Conservation (phyloP, 2,797 vertebrate species). For the Eutrigla gurnardus region DNA sequence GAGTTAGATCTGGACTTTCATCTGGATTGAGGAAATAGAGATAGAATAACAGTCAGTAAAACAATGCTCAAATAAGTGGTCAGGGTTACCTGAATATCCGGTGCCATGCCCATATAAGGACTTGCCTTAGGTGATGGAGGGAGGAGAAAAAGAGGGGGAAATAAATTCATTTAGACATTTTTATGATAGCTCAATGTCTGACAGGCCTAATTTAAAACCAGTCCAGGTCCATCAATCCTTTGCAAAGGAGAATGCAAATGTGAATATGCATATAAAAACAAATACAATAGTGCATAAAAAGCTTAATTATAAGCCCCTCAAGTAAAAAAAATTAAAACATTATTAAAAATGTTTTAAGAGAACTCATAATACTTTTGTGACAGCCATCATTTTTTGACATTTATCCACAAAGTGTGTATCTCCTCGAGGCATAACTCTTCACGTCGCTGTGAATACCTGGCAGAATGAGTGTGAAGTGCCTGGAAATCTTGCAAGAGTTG, state of each 20-base stretch:
- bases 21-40: conserved; percentile 47
- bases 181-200: conserved; percentile 10
- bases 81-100: conserved; percentile 45
- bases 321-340: neutral
- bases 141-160: neutral
- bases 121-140: conserved; percentile 26
- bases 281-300: neutral
- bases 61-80: conserved; percentile 36
- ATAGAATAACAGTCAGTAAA: conserved; percentile 52
- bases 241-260: neutral
- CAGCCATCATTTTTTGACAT: neutral
- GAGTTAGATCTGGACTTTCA: conserved; percentile 40
- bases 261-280: neutral
- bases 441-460: conserved; percentile 20
- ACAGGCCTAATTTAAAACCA: neutral
- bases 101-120: conserved; percentile 29
- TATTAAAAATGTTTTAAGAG: neutral
- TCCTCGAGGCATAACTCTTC: neutral
- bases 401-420: conserved; percentile 5
- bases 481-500: conserved; percentile 24
- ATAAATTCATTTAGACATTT: conserved; percentile 16
- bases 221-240: neutral
- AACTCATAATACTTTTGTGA: neutral
- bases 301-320: neutral
- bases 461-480: conserved; percentile 36